Percentiles rank a stretch among this genome's conserved stretches.
Evolutionary conservation across 2,113 vertebrate genomes (phyloP).

Genomic region (Brienomyrus brachyistius): DNA sequence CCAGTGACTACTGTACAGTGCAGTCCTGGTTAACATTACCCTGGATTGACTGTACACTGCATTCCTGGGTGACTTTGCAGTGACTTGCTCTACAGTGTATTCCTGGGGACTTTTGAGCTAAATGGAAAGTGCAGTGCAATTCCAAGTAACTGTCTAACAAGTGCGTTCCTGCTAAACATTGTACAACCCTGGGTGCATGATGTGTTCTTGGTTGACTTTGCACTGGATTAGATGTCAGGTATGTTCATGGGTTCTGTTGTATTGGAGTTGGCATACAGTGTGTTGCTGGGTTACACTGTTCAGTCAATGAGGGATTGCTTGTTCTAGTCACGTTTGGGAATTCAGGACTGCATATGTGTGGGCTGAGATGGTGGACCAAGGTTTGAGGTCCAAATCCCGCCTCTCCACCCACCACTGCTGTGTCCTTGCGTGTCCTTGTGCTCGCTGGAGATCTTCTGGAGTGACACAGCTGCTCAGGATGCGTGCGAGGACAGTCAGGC

Average conservation of each 20-base stretch:
- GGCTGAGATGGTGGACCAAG: not conserved
- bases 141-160: not conserved
- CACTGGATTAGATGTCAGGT: not conserved
- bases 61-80: not conserved
- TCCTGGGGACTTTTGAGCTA: not conserved
- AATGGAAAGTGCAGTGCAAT: not conserved
- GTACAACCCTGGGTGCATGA: not conserved
- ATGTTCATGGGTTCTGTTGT: not conserved
- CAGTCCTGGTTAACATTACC: not conserved
- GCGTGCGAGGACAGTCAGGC: not conserved
- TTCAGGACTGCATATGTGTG: not conserved
- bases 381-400: not conserved
- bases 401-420: not conserved
- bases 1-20: not conserved
- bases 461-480: not conserved
- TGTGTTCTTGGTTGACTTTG: not conserved
- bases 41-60: not conserved
- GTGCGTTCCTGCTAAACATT: not conserved
- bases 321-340: not conserved
- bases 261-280: not conserved
- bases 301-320: not conserved
- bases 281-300: not conserved
- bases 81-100: not conserved
- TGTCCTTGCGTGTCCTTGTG: not conserved
- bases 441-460: not conserved